Percentiles rank a stretch among this genome's conserved stretches.
phyloP scores from a whole-genome alignment of 2,797 vertebrate species.

The Poecilia wingei region DNA sequence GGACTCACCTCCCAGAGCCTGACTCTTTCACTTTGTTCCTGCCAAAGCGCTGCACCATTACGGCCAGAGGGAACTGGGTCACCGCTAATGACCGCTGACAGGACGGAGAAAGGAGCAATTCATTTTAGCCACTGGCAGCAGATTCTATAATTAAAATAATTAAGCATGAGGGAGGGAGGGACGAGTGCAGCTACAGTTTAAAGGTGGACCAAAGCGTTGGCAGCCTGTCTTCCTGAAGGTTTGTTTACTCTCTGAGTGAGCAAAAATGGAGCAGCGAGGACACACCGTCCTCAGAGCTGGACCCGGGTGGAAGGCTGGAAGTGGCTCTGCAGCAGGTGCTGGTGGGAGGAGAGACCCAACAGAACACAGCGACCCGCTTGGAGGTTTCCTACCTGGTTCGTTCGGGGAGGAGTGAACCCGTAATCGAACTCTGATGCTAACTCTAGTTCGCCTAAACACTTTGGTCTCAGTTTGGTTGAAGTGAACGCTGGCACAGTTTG shows the following conservation, averaged over 20 bases:
- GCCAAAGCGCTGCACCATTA: slow-evolving; percentile 50
- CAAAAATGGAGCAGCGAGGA: slow-evolving; percentile 60
- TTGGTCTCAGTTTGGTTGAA: no score
- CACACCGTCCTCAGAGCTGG: slow-evolving; percentile 47
- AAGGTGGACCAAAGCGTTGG: slow-evolving; percentile 31
- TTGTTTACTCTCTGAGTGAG: slow-evolving; percentile 53
- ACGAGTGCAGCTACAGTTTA: slow-evolving; percentile 35
- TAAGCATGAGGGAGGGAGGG: slow-evolving; percentile 48
- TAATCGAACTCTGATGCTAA: no score
- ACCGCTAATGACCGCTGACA: slow-evolving; percentile 67
- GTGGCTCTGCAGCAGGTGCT: slow-evolving; percentile 56
- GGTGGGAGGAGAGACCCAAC: slow-evolving; percentile 29
- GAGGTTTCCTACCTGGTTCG: no score
- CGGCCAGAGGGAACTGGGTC: slow-evolving; percentile 56
- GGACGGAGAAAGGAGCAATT: slow-evolving; percentile 58
- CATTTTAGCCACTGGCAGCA: slow-evolving; percentile 63
- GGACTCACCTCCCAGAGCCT: slow-evolving; percentile 41
- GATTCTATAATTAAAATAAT: slow-evolving; percentile 76
- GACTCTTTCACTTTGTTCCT: slow-evolving; percentile 54
- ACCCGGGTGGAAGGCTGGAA: slow-evolving; percentile 38
- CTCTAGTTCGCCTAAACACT: no score
- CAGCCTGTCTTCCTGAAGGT: slow-evolving; percentile 41
- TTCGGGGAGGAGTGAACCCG: no score
- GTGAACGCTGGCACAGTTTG: no score
- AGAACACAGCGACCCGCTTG: slow-evolving; percentile 20